Evolutionary conservation across 2,797 vertebrate genomes (phyloP), one percentile per base, ranked within the genome.

Genomic region (Rhyacichthys aspro): DNA sequence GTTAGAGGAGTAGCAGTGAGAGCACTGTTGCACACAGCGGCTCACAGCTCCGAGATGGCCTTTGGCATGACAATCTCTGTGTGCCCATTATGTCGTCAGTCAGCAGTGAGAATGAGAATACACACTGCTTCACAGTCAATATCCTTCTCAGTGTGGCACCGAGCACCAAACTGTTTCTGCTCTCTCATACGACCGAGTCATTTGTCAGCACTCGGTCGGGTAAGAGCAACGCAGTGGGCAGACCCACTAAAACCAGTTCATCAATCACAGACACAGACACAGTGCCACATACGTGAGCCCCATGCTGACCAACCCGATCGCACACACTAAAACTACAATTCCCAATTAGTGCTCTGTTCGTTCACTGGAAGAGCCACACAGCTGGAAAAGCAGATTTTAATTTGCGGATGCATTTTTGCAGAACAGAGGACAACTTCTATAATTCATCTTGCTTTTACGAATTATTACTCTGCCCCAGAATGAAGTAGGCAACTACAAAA

Each of bases 251-350:
- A 71, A 55, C 59, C 46, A 68, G 68, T 79, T 80, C 78, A 90
- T 89, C 82, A 82, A 77, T 88, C 84, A 86, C 56, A 43, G 17
- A 17, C 56, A 62, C 73, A 68, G 55, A 69, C 59, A 45, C 48
- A 74, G 67, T 56, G 60, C 57, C 66, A 53, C 48, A 64, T 65
- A 67, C 53, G 67, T 84, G 78, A 80, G 68, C 59, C 76, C 55
- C 59, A 88, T 79, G 75, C 69, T 58, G 70, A 80, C 70, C 67
- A 56, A 43, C 63, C 68, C 69, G 63, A 74, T 82, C 76, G 15
- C 58, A 57, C 55, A 57, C 55, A 66, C 60, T 37, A 67, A 70
- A 73, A 69, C 59, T 55, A 55, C 61, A 63, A 70, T 67, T 46
- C 44, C 58, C 54, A 72, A 72, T 78, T 61, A 76, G 23, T 2